phyloP scores from a whole-genome alignment of 2,113 vertebrate genomes.

The Ctenodactylus gundi region DNA sequence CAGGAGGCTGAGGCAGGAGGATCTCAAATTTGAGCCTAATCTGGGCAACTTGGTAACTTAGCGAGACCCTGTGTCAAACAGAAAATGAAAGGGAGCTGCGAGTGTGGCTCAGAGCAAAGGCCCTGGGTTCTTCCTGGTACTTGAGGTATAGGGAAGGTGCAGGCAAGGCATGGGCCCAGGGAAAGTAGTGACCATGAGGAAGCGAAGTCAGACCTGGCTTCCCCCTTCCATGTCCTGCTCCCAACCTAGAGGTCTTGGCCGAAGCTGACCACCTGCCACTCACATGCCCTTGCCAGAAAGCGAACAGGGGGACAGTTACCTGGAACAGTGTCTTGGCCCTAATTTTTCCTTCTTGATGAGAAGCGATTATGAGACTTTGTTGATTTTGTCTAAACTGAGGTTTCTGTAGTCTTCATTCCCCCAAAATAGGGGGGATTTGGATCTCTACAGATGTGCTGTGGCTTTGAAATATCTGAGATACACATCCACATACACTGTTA shows the following conservation, averaged over 20 bases:
- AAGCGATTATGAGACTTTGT: neutral
- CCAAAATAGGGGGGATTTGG: neutral
- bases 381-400: neutral
- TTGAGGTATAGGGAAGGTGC: neutral
- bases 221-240: rapidly evolving
- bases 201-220: neutral
- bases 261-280: rapidly evolving
- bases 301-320: neutral
- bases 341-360: neutral
- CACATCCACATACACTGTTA: no score
- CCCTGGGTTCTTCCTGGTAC: neutral
- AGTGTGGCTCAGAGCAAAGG: no score
- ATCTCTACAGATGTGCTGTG: neutral
- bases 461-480: neutral
- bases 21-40: no score
- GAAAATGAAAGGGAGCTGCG: no score
- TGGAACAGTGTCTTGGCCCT: neutral
- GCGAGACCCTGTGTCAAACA: no score
- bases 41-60: no score
- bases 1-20: no score
- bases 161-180: neutral
- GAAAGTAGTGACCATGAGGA: neutral
- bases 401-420: neutral
- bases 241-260: neutral
- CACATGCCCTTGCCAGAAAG: neutral